A percentile compares a stretch with the other conserved stretches of the same genome.
These are phyloP conservation scores for Pristis pectinata DNA, from an alignment of 2,797 vertebrate species.

Conservation along the genomic window DNA sequence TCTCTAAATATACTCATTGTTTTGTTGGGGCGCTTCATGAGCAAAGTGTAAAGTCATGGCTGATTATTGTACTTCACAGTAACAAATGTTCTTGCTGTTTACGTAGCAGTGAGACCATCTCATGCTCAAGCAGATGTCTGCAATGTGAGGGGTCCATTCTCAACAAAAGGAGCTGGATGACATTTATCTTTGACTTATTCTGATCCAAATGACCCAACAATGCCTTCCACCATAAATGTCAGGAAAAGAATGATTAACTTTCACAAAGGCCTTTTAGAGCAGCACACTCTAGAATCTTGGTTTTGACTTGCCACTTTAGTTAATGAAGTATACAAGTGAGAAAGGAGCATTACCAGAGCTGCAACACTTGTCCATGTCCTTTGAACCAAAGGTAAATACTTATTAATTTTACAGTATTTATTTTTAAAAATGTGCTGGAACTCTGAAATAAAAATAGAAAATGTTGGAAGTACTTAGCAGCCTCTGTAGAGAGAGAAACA, in stretches of 20 bases:
- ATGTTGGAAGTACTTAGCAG: too few species aligned
- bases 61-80: neutral
- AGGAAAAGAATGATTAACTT: neutral
- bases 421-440: too few species aligned
- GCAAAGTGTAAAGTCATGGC: neutral
- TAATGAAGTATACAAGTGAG: neutral
- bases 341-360: neutral
- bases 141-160: neutral
- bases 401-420: too few species aligned
- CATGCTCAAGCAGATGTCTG: neutral
- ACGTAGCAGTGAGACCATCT: neutral
- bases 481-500: too few species aligned
- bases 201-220: conserved; percentile 25
- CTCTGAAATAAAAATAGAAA: too few species aligned
- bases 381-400: neutral
- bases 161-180: neutral
- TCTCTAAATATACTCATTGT: conserved; percentile 3
- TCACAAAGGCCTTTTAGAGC: neutral
- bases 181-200: conserved; percentile 24
- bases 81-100: neutral
- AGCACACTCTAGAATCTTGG: neutral
- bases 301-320: neutral
- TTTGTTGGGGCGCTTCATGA: neutral
- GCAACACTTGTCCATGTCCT: neutral
- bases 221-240: conserved; percentile 25